These are phyloP conservation scores for Todus mexicanus DNA, from an alignment of 2,797 vertebrate genomes.

Conservation along the genomic window DNA sequence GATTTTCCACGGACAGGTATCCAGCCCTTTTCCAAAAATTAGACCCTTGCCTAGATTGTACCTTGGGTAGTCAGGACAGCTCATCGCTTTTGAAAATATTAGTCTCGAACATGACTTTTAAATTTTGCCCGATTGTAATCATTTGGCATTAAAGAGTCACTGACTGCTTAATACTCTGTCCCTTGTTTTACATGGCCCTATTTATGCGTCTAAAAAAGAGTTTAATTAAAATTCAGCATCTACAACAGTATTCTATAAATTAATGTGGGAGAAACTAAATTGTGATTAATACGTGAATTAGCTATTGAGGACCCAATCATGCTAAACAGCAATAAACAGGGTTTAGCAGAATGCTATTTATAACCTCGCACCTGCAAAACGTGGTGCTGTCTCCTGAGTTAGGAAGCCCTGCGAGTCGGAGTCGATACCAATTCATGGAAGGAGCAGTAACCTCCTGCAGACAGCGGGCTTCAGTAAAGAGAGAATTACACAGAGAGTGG, in stretches of 20 bases:
- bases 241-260: constrained; percentile 52
- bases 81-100: background rate
- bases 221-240: constrained; percentile 62
- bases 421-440: background rate
- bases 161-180: background rate
- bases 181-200: background rate
- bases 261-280: constrained; percentile 41
- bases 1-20: constrained; percentile 2
- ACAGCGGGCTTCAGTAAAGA: background rate
- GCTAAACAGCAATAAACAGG: constrained; percentile 37
- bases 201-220: background rate
- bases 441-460: constrained; percentile 8
- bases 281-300: constrained; percentile 41
- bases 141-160: background rate
- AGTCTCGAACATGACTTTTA: background rate
- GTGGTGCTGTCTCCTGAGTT: constrained; percentile 68
- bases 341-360: constrained; percentile 56
- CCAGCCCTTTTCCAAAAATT: constrained; percentile 34
- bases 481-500: background rate
- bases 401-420: constrained; percentile 17
- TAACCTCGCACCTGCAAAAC: constrained; percentile 43
- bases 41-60: background rate
- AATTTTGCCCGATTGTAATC: background rate
- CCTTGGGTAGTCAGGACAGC: background rate
- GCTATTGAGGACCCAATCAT: constrained; percentile 31